Percentiles rank a stretch among this genome's conserved stretches.
phyloP scores from a whole-genome alignment of 2,797 vertebrate genomes.

The Intellagama lesueurii region DNA sequence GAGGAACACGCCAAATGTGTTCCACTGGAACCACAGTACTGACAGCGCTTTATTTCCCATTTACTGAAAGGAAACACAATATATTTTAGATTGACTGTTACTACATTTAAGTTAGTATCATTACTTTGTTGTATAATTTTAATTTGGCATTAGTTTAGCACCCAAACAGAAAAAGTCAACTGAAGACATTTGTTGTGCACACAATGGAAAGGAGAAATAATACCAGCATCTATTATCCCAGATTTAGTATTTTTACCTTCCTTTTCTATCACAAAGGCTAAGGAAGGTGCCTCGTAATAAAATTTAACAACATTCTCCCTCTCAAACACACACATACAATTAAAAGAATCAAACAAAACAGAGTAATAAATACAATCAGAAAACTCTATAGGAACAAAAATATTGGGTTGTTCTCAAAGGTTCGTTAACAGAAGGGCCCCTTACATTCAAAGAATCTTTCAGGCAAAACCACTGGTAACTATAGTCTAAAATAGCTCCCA shows the following conservation, averaged over 20 bases:
- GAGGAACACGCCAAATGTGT: slow-evolving; percentile 92
- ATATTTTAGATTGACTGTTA: slow-evolving; percentile 36
- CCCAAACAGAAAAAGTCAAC: not conserved
- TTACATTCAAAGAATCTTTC: not conserved
- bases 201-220: not conserved
- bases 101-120: not conserved
- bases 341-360: not conserved
- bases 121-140: not conserved
- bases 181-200: not conserved
- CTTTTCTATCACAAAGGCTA: not conserved
- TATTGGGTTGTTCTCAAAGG: not conserved
- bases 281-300: not conserved
- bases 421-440: not conserved
- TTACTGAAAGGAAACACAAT: slow-evolving; percentile 77
- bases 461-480: not conserved
- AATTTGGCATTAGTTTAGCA: not conserved
- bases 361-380: not conserved
- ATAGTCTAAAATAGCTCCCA: not conserved
- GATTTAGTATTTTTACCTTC: not conserved
- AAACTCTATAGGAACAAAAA: not conserved
- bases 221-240: not conserved
- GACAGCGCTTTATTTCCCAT: slow-evolving; percentile 91
- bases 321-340: not conserved
- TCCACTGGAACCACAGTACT: slow-evolving; percentile 91
- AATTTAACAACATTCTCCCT: not conserved